These are phyloP conservation scores for Philereme vetulata DNA, from an alignment of 2,888 invertebrate species.

Conservation along the genomic window DNA sequence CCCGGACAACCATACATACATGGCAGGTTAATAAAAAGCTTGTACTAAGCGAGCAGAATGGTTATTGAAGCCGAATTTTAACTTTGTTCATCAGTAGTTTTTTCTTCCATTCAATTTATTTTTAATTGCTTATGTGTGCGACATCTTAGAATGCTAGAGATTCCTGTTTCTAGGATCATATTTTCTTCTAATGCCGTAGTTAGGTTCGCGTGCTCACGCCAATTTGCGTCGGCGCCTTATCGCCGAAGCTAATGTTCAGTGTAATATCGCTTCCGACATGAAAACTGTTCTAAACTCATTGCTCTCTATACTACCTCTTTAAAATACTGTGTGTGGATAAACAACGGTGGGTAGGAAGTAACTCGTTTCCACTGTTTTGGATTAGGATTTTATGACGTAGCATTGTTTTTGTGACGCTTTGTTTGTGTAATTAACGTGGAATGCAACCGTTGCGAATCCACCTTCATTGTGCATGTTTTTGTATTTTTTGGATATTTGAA, in stretches of 20 bases:
- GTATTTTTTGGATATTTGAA: constrained; percentile 22
- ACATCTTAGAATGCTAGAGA: constrained; percentile 12
- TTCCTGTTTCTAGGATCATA: constrained; percentile 40
- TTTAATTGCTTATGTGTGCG: not conserved
- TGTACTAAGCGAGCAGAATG: not conserved
- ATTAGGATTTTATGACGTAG: constrained; percentile 43
- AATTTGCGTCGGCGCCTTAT: constrained; percentile 79
- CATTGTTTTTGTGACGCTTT: constrained; percentile 38
- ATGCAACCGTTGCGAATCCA: constrained; percentile 19
- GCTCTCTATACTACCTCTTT: constrained; percentile 57
- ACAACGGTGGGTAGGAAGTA: constrained; percentile 49
- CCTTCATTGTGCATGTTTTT: constrained; percentile 23
- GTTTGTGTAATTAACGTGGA: constrained; percentile 28
- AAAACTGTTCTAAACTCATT: constrained; percentile 71
- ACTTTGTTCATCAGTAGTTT: not conserved
- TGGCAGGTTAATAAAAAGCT: too few relatives aligned
- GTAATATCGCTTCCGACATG: constrained; percentile 80
- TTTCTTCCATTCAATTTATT: not conserved
- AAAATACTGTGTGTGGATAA: constrained; percentile 55
- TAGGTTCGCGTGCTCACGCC: constrained; percentile 68
- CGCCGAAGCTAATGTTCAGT: constrained; percentile 76
- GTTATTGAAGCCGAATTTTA: too few relatives aligned
- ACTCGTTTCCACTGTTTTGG: constrained; percentile 51
- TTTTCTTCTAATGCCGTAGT: constrained; percentile 54
- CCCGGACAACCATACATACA: too few relatives aligned